Evolutionary conservation across 2,797 vertebrate genomes (phyloP), one percentile per base, ranked within the genome.

Genomic region (Emys orbicularis): DNA sequence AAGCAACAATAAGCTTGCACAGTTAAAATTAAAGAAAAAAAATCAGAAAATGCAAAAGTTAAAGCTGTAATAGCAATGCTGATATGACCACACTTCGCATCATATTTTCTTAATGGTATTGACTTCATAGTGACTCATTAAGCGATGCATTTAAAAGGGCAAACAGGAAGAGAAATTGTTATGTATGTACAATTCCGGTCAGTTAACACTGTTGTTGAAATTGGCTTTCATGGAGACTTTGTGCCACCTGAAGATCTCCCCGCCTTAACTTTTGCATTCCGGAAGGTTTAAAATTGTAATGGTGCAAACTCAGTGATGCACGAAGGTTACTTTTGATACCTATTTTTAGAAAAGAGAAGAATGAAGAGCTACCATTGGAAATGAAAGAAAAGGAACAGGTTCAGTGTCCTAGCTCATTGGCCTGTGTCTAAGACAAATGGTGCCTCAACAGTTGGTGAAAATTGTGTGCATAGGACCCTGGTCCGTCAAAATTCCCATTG

Each of bases 161-260:
- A 88, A 84, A 74, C 11, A 82, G 8, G 8, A 52, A 80, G 72
- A 59, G 12, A 84, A 91, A 81, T 1, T 37, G 19, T 2, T 80
- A 1, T 25, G 19, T 31, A 5, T 52, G 54, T 37, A 23, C 1
- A 4, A 15, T 74, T 2, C 4, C 18, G 27, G 61, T 95, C 18
- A 54, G 83, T 85, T 86, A 86, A 21, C 6, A 49, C 18, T 54
- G 37, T 3, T 79, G 59, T 12, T 80, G 50, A 25, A 86, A 81
- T 77, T 54, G 83, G 6, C 10, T 93, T 91, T 13, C 5, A 50
- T 27, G 15, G 52, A 91, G 25, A 86, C 84, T 81, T 83, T 50
- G 7, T 0, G 0, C 23, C 1, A 6, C 79, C 9, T 81, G 41
- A 84, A 84, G 7, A 81, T 79, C 0, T 93, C 79, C 1, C 72